These are phyloP conservation scores for Hafferia zeledoni DNA, from an alignment of 2,797 vertebrate genomes.

Conservation along the genomic window DNA sequence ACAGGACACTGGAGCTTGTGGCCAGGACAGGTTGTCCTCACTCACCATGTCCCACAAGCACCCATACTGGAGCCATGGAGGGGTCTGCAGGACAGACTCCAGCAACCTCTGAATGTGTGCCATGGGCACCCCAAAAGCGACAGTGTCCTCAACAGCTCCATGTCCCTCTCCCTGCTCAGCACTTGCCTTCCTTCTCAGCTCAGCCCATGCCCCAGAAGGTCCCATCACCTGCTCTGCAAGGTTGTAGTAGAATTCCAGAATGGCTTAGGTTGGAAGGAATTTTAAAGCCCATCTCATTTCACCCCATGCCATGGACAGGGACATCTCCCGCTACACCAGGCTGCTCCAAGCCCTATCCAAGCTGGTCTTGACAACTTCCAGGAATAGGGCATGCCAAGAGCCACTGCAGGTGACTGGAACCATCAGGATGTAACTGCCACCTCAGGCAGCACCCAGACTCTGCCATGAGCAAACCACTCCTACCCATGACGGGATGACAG, in stretches of 20 bases:
- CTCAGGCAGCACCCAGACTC: background rate
- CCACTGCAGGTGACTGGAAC: background rate
- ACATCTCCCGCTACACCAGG: background rate
- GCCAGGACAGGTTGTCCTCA: background rate
- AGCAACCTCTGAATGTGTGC: background rate
- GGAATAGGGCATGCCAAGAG: background rate
- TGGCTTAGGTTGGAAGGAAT: background rate
- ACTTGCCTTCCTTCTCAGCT: background rate
- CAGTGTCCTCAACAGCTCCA: background rate
- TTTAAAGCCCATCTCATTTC: background rate
- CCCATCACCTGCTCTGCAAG: background rate
- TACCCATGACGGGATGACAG: background rate
- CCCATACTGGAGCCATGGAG: background rate
- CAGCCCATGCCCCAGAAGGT: background rate
- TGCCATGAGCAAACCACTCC: background rate
- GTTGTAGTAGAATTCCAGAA: background rate
- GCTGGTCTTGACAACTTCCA: background rate
- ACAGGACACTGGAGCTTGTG: background rate
- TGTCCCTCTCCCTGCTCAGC: background rate
- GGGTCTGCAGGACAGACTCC: background rate
- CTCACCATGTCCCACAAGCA: accelerated
- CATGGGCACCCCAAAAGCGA: background rate
- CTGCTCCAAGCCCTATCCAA: background rate
- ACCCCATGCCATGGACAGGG: background rate
- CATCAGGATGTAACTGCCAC: background rate